A percentile compares a stretch with the other conserved stretches of the same genome.
Conservation (phyloP, 2,888 invertebrate species). For the Leistus spinibarbis region DNA sequence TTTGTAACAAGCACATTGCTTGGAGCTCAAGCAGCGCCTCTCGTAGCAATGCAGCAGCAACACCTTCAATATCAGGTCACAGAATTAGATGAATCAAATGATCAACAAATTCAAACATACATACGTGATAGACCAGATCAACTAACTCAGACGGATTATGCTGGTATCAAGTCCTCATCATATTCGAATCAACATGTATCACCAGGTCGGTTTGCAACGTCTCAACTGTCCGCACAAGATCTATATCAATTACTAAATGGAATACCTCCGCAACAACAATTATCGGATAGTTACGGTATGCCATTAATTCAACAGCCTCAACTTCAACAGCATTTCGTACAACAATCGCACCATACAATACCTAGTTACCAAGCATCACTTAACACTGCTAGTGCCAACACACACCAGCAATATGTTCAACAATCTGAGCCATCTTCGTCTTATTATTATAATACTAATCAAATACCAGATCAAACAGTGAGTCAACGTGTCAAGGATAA, state of each 20-base stretch:
- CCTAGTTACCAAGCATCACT: constrained; percentile 56
- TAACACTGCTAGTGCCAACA: constrained; percentile 42
- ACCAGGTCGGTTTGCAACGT: constrained; percentile 47
- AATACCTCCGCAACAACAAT: constrained; percentile 46
- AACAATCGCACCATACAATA: constrained; percentile 52
- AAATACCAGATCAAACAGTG: constrained; percentile 55
- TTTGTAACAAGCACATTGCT: constrained; percentile 3
- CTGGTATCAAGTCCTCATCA: background rate
- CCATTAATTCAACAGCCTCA: constrained; percentile 58
- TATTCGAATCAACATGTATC: constrained; percentile 33
- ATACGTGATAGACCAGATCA: background rate
- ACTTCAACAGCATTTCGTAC: constrained; percentile 52
- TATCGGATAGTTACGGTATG: constrained; percentile 59
- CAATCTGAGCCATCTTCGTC: constrained; percentile 51
- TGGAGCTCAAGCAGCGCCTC: constrained; percentile 22
- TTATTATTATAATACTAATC: constrained; percentile 57
- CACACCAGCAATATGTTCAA: constrained; percentile 49
- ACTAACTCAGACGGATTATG: background rate
- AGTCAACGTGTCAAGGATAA: constrained; percentile 51
- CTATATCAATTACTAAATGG: constrained; percentile 47
- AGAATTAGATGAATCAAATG: constrained; percentile 57
- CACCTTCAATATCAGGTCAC: constrained; percentile 61
- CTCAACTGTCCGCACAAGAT: constrained; percentile 55
- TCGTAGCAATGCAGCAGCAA: background rate
- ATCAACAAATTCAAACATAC: constrained; percentile 47